Evolutionary conservation across 2,888 invertebrate genomes (phyloP), one percentile per base, ranked within the genome.

Genomic region (Ectemnius continuus): DNA sequence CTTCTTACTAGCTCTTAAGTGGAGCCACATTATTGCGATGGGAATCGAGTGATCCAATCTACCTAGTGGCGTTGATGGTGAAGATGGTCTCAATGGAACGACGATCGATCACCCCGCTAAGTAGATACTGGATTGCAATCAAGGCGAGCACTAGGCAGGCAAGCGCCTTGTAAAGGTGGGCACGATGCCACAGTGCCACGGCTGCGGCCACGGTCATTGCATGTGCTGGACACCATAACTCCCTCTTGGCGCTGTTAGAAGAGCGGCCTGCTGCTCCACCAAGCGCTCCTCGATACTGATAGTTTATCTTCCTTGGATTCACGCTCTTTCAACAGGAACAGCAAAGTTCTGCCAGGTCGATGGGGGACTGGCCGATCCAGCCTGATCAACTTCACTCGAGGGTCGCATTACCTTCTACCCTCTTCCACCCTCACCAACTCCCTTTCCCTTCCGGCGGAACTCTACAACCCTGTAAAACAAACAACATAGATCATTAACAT

Each of bases 91-190:
- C 90, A 80, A 91, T 89, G 61, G 90, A 89, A 18, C 86, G 86
- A 16, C 90, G 87, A 86, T 94, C 94, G 77, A 94, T 92, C 75
- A 94, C 93, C 67, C 93, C 93, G 83, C 94, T 95, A 91, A 94
- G 94, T 77, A 94, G 92, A 91, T 94, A 95, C 91, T 95, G 94
- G 64, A 95, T 92, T n/a, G 93, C 93, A 67, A 94, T 93, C 67
- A 95, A 92, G 75, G 93, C 93, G 79, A 95, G 90, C 87, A 95
- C 93, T 84, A 94, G 91, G 83, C 92, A 90, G 83, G 92, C 91
- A 79, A 93, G 88, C 88, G 92, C 91, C 91, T 93, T 93, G 91
- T 92, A 93, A 82, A 93, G 91, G 91, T 92, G 91, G 89, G 91
- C 91, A 86, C 92, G 91, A 87, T 91, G 91, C 91, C 91, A 92